Percentiles rank a stretch among this genome's conserved stretches.
These are phyloP conservation scores for Borostomias antarcticus DNA, from an alignment of 2,797 vertebrate genomes.

Conservation along the genomic window DNA sequence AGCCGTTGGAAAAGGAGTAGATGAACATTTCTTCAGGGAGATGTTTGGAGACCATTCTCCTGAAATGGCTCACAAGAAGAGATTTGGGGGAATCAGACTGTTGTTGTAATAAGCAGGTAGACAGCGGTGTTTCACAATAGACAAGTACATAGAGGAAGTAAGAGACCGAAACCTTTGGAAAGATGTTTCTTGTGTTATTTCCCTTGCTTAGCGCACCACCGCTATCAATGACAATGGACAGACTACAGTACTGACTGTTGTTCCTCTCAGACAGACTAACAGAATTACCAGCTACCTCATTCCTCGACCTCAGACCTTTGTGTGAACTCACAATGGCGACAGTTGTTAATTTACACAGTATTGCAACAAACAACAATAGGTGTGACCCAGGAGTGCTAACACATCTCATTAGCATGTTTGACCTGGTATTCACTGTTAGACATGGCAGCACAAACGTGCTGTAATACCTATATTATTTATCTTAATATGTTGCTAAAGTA, in stretches of 20 bases:
- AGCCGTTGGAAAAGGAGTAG: too few species aligned
- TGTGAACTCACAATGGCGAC: conserved; percentile 24
- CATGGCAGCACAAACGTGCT: neutral
- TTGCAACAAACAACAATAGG: conserved; percentile 42
- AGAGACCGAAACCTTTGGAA: too few species aligned
- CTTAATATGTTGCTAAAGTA: too few species aligned
- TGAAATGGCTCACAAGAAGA: too few species aligned
- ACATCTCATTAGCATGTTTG: neutral
- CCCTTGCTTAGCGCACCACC: too few species aligned
- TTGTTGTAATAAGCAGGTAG: too few species aligned
- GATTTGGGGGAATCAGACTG: too few species aligned
- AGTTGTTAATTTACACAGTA: conserved; percentile 19
- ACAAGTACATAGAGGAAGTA: too few species aligned
- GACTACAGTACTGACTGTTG: conserved; percentile 5
- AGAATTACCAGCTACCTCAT: neutral
- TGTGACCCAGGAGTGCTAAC: conserved; percentile 31
- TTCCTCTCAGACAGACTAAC: conserved; percentile 1
- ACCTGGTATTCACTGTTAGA: neutral
- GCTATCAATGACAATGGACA: neutral
- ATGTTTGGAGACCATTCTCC: too few species aligned
- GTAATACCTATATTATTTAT: too few species aligned
- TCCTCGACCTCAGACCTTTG: conserved; percentile 12
- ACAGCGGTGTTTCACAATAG: too few species aligned
- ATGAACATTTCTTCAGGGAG: too few species aligned
- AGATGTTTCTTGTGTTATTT: neutral